Evolutionary conservation across 2,888 invertebrate genomes (phyloP).

Genomic region (Dromius quadrimaculatus): DNA sequence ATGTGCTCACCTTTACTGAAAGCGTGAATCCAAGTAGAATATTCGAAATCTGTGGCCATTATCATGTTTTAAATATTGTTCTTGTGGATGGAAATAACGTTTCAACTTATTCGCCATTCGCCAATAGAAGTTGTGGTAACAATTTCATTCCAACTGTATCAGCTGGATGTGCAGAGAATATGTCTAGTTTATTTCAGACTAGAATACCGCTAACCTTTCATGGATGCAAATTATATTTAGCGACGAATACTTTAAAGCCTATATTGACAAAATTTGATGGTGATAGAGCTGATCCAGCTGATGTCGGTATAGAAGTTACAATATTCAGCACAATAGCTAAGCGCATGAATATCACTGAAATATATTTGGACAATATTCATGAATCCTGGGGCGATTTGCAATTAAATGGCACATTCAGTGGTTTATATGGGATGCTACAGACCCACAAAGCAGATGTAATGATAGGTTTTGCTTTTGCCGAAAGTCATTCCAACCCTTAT

Average conservation of each 20-base stretch:
- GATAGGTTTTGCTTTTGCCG: constrained; percentile 72
- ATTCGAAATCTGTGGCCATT: constrained; percentile 31
- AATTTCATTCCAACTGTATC: constrained; percentile 12
- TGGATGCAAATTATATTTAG: constrained; percentile 10
- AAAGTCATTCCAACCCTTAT: constrained; percentile 69
- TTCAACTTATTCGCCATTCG: constrained; percentile 34
- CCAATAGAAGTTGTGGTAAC: constrained; percentile 20
- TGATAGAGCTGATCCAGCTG: background rate
- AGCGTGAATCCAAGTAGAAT: constrained; percentile 2
- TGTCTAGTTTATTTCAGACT: constrained; percentile 2
- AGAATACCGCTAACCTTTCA: constrained; percentile 24
- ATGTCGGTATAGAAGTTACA: constrained; percentile 23
- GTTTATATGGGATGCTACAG: constrained; percentile 66
- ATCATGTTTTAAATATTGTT: constrained; percentile 27
- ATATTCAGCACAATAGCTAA: constrained; percentile 1
- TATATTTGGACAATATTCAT: too few species aligned
- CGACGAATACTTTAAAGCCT: background rate
- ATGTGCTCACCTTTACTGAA: background rate
- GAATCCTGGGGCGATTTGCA: constrained; percentile 68
- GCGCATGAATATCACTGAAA: background rate
- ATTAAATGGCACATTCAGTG: constrained; percentile 66
- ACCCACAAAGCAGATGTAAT: constrained; percentile 66
- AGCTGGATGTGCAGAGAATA: background rate
- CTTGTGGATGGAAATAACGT: background rate
- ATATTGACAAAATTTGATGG: background rate